These are phyloP conservation scores for Paratrypauchen microcephalus DNA, from an alignment of 2,797 vertebrate genomes.

Conservation along the genomic window DNA sequence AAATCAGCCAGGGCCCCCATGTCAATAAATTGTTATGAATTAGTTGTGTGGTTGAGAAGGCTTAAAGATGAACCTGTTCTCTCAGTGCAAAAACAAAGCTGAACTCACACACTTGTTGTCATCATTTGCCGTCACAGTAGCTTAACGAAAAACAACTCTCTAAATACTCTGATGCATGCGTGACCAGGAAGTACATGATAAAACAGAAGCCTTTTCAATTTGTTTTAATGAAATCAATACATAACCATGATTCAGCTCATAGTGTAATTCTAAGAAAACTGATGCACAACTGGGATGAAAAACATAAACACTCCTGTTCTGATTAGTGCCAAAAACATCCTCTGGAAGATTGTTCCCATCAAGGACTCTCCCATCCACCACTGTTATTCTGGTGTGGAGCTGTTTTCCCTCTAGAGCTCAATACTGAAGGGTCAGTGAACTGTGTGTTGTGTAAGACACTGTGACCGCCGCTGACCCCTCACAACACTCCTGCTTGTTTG, in stretches of 20 bases:
- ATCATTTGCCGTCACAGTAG: background rate
- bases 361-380: conserved; percentile 39
- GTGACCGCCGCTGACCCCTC: conserved; percentile 45
- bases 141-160: background rate
- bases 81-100: background rate
- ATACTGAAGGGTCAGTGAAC: conserved; percentile 58
- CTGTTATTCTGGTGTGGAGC: conserved; percentile 42
- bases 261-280: conserved; percentile 16
- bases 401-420: conserved; percentile 44
- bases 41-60: background rate
- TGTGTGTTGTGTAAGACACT: conserved; percentile 63
- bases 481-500: conserved; percentile 40
- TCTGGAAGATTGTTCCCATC: conserved; percentile 40
- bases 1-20: background rate
- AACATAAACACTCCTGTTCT: conserved; percentile 38
- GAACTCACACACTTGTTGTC: background rate
- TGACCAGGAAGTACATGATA: conserved; percentile 20
- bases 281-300: conserved; percentile 10
- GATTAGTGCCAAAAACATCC: conserved; percentile 52
- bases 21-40: background rate
- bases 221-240: conserved; percentile 37
- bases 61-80: conserved; percentile 6
- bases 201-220: conserved; percentile 9
- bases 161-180: background rate
- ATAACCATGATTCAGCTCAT: conserved; percentile 5